These are phyloP conservation scores for Aix galericulata DNA, from an alignment of 2,113 vertebrate species.

Conservation along the genomic window DNA sequence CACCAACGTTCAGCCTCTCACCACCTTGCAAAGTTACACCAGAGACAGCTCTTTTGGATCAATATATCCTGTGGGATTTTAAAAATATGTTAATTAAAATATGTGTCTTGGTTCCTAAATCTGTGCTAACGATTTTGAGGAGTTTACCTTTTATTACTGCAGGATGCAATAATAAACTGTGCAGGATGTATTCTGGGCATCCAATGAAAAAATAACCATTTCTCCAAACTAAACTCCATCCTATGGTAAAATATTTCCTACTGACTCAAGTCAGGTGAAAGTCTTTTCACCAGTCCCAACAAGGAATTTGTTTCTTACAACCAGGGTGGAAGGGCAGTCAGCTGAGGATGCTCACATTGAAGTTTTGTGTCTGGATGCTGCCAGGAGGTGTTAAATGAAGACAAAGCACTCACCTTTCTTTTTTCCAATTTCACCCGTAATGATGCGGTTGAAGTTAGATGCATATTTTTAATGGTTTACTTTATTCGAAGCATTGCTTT, in stretches of 20 bases:
- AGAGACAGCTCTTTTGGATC: neutral
- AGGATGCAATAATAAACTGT: neutral
- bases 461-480: neutral
- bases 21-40: neutral
- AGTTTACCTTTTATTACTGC: conserved; percentile 9
- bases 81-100: neutral
- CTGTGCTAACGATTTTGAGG: neutral
- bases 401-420: neutral
- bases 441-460: neutral
- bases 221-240: neutral
- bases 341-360: neutral
- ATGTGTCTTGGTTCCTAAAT: neutral
- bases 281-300: neutral
- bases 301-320: conserved; percentile 40
- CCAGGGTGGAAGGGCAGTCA: neutral
- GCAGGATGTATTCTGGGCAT: neutral
- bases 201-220: neutral
- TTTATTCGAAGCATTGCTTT: neutral
- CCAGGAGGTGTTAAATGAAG: neutral
- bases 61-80: neutral
- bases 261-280: neutral
- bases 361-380: neutral
- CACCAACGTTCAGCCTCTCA: neutral
- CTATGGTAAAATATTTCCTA: conserved; percentile 3
- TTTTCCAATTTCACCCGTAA: neutral